A percentile compares a stretch with the other conserved stretches of the same genome.
Conservation (phyloP, 2,888 invertebrate species). For the Gastrophysa polygoni region DNA sequence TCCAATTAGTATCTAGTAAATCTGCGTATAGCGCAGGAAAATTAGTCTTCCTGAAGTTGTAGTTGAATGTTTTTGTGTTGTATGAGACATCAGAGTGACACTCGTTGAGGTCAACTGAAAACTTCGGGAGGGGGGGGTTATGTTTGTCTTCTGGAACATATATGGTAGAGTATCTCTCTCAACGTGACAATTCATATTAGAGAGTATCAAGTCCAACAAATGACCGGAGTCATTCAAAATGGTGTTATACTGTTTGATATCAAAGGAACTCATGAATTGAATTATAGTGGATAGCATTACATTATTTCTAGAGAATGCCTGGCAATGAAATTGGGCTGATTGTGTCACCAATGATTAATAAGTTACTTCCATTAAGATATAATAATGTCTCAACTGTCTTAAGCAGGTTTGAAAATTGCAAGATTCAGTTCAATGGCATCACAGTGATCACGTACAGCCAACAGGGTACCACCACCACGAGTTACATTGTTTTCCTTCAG, state of each 20-base stretch:
- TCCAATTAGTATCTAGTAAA: slow-evolving; percentile 1
- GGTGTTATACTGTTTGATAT: slow-evolving; percentile 13
- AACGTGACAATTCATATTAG: slow-evolving; percentile 8
- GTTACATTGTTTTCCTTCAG: slow-evolving; percentile 8
- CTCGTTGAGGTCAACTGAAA: slow-evolving; percentile 8
- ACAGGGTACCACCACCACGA: slow-evolving; percentile 8
- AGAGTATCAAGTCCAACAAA: slow-evolving; percentile 2
- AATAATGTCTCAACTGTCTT: not conserved
- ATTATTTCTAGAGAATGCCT: slow-evolving; percentile 5
- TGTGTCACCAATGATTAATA: slow-evolving; percentile 10
- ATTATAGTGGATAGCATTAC: slow-evolving; percentile 6
- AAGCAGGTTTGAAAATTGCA: not conserved
- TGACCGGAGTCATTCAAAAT: slow-evolving; percentile 1
- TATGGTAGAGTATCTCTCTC: not conserved
- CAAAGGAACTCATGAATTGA: slow-evolving; percentile 8
- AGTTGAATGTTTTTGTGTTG: slow-evolving; percentile 10
- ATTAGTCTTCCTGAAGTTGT: slow-evolving; percentile 6
- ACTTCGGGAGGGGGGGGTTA: slow-evolving; percentile 3
- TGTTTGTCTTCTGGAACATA: slow-evolving; percentile 11
- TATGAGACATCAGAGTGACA: slow-evolving; percentile 5
- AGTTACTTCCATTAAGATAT: slow-evolving; percentile 11
- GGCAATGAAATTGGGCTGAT: slow-evolving; percentile 8
- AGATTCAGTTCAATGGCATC: slow-evolving; percentile 8
- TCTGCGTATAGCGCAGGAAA: slow-evolving; percentile 10
- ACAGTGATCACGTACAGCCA: slow-evolving; percentile 5